Percentiles rank a stretch among this genome's conserved stretches.
Conservation (phyloP, 2,888 invertebrate genomes). For the Caenorhabditis becei region DNA sequence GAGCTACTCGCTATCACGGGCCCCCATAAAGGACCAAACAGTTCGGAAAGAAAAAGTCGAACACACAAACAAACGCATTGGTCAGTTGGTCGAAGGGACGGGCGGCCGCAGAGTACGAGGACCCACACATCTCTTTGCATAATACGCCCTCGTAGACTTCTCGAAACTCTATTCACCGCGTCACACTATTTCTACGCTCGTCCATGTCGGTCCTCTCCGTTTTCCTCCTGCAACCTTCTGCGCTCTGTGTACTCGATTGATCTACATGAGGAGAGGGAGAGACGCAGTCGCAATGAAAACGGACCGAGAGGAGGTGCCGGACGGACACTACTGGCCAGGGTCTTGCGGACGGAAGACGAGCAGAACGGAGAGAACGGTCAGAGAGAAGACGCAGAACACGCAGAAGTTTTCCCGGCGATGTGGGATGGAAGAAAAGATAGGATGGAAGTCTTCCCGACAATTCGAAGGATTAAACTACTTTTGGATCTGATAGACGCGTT, state of each 20-base stretch:
- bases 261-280: background rate
- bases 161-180: background rate
- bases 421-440: background rate
- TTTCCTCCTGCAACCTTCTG: background rate
- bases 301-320: background rate
- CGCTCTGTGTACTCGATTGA: background rate
- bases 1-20: background rate
- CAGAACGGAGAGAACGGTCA: background rate
- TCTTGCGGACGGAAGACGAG: background rate
- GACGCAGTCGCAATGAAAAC: background rate
- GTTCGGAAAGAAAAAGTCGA: background rate
- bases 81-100: constrained; percentile 10
- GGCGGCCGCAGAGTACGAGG: constrained; percentile 19
- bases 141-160: constrained; percentile 4
- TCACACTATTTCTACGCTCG: background rate
- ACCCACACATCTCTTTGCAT: constrained; percentile 24
- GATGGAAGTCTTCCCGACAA: background rate
- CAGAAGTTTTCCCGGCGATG: background rate
- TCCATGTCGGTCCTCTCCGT: background rate
- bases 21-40: background rate
- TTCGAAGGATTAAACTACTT: background rate
- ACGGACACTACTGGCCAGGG: background rate
- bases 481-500: no score
- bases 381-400: background rate
- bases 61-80: constrained; percentile 6